Evolutionary conservation across 1,140 invertebrate species (phyloP).

Genomic region (Brevipalpus yothersi): DNA sequence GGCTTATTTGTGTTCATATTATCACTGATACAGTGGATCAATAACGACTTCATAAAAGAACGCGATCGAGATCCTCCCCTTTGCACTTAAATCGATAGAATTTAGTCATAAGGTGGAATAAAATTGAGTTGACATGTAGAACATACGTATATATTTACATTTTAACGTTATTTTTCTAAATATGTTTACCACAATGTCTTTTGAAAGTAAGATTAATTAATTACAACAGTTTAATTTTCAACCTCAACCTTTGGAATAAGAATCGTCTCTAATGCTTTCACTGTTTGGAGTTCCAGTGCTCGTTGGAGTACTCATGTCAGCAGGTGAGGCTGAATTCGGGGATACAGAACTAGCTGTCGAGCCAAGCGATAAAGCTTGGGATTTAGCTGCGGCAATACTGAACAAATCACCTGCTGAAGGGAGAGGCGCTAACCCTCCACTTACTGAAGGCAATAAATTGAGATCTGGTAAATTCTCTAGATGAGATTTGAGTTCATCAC

Average conservation of each 20-base stretch:
- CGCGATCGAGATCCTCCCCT: too few species aligned
- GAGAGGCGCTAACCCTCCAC: conserved; percentile 60
- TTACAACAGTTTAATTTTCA: background rate
- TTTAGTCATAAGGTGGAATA: too few species aligned
- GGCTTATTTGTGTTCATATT: background rate
- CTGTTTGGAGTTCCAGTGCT: background rate
- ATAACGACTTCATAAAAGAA: background rate
- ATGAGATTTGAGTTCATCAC: conserved; percentile 65
- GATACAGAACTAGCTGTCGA: background rate
- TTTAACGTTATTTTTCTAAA: too few species aligned
- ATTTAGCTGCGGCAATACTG: conserved; percentile 16
- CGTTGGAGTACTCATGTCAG: background rate
- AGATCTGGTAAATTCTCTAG: conserved; percentile 76
- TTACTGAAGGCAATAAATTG: conserved; percentile 63
- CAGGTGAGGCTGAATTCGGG: conserved; percentile 2
- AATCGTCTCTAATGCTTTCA: background rate
- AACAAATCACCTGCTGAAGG: conserved; percentile 85
- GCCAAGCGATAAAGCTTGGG: background rate
- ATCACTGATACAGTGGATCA: background rate
- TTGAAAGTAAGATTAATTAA: background rate
- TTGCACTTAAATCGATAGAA: too few species aligned
- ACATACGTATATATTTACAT: too few species aligned
- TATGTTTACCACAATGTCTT: background rate
- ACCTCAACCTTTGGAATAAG: background rate
- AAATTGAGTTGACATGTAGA: too few species aligned